Base-by-base conservation (phyloP, 1,140 invertebrate genomes). In the Zaprionus camerounensis region DNA sequence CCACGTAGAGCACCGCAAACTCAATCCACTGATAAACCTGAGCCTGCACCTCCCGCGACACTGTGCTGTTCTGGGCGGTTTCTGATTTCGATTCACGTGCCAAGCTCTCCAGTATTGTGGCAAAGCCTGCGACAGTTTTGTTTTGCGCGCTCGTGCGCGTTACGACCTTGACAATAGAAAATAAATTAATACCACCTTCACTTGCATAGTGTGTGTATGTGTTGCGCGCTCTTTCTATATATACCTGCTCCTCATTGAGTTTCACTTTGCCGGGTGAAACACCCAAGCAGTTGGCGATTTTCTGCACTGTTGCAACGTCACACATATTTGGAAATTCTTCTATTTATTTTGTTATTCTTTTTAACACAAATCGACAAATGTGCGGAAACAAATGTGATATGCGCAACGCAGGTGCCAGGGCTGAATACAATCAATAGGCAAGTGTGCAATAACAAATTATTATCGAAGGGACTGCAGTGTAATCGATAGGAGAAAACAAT, bases 21-120 rank as follows among this genome's bases (percentile, higher is more conserved):
- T 94, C 94, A 20, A 94, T 81, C 94, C 94, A 94, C 64, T 94
- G 94, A 34, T 91, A 91, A 4, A 92, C 88, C 67, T 91, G 82
- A 1, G 81, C 87, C 59, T 92, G 71, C 3, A 88, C 82, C 53
- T 92, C 92, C 17, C 78, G 26, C 4, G 80, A 68, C 0, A 49
- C 71, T 51, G 31, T 71, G 73, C 86, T 92, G 56, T 92, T 92
- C 17, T 77, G 65, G 2, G 87, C 91, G 1, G 78, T 91, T 20
- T 92, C 84, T 13, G 91, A 91, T 64, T 94, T 93, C 0, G 94
- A 94, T 65, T 85, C 92, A 2, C 76, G 88, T 3, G 92, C 87
- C 15, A 94, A 75, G 9, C 78, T 82, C 73, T 94, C 93, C 31
- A 95, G 81, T 58, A 94, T 94, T 3, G 94, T 94, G 62, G 93